phyloP scores from a whole-genome alignment of 2,888 invertebrate species.

The Drosophila pseudotakahashii region DNA sequence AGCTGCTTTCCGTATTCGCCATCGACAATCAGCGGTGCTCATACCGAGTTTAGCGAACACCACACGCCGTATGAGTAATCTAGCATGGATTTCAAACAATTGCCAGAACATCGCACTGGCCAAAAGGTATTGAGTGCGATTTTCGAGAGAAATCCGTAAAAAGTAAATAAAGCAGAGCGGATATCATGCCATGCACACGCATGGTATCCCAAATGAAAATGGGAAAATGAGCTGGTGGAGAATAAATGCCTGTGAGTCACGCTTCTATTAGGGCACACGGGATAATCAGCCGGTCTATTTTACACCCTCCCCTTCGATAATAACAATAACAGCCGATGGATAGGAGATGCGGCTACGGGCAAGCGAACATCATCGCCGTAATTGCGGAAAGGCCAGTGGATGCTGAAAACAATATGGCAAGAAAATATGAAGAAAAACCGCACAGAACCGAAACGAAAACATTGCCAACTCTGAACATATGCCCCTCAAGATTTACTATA shows the following conservation, averaged over 20 bases:
- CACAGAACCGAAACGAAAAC: slow-evolving; percentile 7
- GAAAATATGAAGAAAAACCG: slow-evolving; percentile 29
- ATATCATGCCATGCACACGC: slow-evolving; percentile 37
- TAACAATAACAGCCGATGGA: slow-evolving; percentile 31
- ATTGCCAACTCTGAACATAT: slow-evolving; percentile 17
- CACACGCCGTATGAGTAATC: slow-evolving; percentile 56
- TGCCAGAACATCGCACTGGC: slow-evolving; percentile 39
- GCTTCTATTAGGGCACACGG: slow-evolving; percentile 43
- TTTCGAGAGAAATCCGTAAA: slow-evolving; percentile 41
- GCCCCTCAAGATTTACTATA: slow-evolving; percentile 26
- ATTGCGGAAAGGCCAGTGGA: slow-evolving; percentile 38
- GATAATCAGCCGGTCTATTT: slow-evolving; percentile 6
- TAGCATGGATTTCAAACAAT: slow-evolving; percentile 54
- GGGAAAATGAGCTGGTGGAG: neutral
- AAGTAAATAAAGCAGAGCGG: slow-evolving; percentile 53
- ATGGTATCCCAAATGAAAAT: slow-evolving; percentile 1
- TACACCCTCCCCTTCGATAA: slow-evolving; percentile 5
- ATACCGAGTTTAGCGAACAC: slow-evolving; percentile 5
- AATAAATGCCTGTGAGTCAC: slow-evolving; percentile 52
- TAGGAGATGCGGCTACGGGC: slow-evolving; percentile 20
- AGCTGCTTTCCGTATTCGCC: slow-evolving; percentile 27
- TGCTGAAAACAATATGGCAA: slow-evolving; percentile 28
- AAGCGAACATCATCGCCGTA: slow-evolving; percentile 30
- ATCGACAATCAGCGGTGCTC: slow-evolving; percentile 7
- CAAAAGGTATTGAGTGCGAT: slow-evolving; percentile 30